Base-by-base conservation (phyloP, 2,888 invertebrate species). In the Agrotis ipsilon region DNA sequence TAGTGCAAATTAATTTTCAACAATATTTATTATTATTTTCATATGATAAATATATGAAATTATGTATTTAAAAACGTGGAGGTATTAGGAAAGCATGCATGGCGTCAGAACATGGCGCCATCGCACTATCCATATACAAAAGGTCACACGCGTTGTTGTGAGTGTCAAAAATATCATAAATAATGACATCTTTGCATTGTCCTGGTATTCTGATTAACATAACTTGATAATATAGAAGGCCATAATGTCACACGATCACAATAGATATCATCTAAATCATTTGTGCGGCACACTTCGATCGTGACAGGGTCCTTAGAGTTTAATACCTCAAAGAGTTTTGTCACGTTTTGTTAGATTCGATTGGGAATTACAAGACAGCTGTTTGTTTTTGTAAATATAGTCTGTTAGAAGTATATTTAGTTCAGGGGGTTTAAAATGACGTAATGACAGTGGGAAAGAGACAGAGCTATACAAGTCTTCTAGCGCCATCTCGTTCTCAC, bases 211-310 rank as follows among this genome's bases (percentile, higher is more conserved):
- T 61, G 4, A 48, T 76, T 43, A 49, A 55, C 55, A 55, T 55
- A 55, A 32, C 32, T 32, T 16, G 48, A 75, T 45, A 73, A 16
- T 55, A 45, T 18, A 45, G 3, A 51, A n/a, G 18, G 19, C 13
- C 24, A 54, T 57, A 51, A 64, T 62, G 49, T 68, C 70, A 70
- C 72, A 72, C 49, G 65, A 67, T 66, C 45, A 68, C 52, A 67
- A 67, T 46, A 72, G 82, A 81, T 82, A 71, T 4, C 13, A 79
- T 82, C 84, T 79, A 66, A 75, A 75, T 80, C 72, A 49, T 39
- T 60, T 52, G 60, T 57, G 27, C 14, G 16, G 32, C 16, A 39
- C n/a, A 39, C 4, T n/a, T 18, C 24, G 45, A 18, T 79, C 79
- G 79, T 79, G 79, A 79, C 68, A 45, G 2, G n/a, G 55, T 80